Conservation (phyloP, 2,888 invertebrate genomes). For the Rutpela maculata region DNA sequence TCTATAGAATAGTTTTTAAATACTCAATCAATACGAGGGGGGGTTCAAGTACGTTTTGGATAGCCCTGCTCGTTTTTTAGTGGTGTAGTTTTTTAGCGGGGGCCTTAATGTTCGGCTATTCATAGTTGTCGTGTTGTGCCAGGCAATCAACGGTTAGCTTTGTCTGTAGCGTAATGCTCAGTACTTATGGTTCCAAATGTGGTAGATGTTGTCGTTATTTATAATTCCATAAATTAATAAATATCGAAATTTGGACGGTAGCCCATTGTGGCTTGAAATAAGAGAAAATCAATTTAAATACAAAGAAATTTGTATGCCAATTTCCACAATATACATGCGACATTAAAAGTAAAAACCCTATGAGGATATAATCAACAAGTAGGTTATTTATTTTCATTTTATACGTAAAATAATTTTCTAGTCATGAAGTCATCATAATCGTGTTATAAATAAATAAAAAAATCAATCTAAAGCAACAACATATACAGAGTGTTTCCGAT, state of each 20-base stretch:
- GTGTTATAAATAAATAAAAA: too few relatives aligned
- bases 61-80: constrained; percentile 55
- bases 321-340: background rate
- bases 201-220: constrained; percentile 56
- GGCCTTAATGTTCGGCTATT: constrained; percentile 73
- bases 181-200: constrained; percentile 63
- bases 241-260: constrained; percentile 35
- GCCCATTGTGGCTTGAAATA: constrained; percentile 2
- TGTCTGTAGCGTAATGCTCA: constrained; percentile 64
- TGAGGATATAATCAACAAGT: background rate
- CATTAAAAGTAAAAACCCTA: background rate
- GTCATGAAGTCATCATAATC: too few relatives aligned
- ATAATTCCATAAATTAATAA: constrained; percentile 56
- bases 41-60: constrained; percentile 49
- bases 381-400: background rate
- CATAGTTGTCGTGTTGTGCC: constrained; percentile 74
- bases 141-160: constrained; percentile 73
- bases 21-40: constrained; percentile 62
- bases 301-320: background rate
- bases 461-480: too few relatives aligned
- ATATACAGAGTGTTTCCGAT: too few relatives aligned
- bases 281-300: constrained; percentile 6
- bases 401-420: background rate
- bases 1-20: constrained; percentile 61
- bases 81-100: constrained; percentile 70